Evolutionary conservation across 2,113 vertebrate species (phyloP).

Genomic region (Hippocampus zosterae): DNA sequence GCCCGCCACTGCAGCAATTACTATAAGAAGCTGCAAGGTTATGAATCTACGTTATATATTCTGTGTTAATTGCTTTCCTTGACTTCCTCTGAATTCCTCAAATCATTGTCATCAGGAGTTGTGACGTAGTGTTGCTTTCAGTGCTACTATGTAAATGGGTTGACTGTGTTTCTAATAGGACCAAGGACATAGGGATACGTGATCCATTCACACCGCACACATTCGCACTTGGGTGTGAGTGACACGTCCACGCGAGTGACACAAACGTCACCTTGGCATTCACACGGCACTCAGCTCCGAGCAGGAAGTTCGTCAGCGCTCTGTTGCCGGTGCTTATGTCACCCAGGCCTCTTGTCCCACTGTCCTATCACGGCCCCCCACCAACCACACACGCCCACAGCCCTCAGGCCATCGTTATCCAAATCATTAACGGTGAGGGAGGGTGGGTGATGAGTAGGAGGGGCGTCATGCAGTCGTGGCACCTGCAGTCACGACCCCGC

Average conservation of each 20-base stretch:
- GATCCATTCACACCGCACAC: conserved; percentile 4
- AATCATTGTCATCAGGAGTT: not conserved
- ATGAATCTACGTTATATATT: too few relatives aligned
- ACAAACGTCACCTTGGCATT: conserved; percentile 26
- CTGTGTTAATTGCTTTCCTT: not conserved
- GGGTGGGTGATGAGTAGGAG: not conserved
- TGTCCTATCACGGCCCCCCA: not conserved
- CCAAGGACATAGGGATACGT: conserved; percentile 7
- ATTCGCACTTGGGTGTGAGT: conserved; percentile 29
- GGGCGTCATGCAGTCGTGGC: conserved; percentile 40
- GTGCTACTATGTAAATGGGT: not conserved
- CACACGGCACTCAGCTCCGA: conserved; percentile 20
- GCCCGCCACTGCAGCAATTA: too few relatives aligned
- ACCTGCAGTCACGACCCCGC: conserved; percentile 24
- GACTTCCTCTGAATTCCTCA: not conserved
- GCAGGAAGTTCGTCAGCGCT: conserved; percentile 36
- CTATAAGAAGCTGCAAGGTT: too few relatives aligned
- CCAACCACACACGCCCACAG: not conserved
- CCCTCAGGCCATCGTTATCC: conserved; percentile 30
- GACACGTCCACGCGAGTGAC: conserved; percentile 29
- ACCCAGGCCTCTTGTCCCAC: conserved; percentile 20
- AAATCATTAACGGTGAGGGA: conserved; percentile 23
- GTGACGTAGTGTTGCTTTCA: not conserved
- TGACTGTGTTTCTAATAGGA: not conserved
- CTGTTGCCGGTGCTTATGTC: conserved; percentile 38